Evolutionary conservation across 2,888 invertebrate species (phyloP).

Genomic region (Watsonalla cultraria): DNA sequence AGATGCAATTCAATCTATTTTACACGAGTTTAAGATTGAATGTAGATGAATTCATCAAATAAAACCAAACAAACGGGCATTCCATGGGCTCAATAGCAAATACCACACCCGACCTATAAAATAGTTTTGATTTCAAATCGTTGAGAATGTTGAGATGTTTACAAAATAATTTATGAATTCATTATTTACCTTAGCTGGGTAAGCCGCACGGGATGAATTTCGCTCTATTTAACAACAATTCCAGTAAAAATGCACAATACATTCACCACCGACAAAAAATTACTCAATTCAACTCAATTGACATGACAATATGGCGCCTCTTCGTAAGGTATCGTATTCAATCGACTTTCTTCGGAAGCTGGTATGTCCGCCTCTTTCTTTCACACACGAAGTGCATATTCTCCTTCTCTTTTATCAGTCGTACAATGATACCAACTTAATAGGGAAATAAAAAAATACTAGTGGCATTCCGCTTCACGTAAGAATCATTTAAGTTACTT

Average conservation of each 20-base stretch:
- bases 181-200: conserved; percentile 44
- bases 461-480: conserved; percentile 21
- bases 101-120: conserved; percentile 56
- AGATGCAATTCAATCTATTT: conserved; percentile 31
- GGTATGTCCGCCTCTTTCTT: conserved; percentile 18
- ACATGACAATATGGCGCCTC: conserved; percentile 71
- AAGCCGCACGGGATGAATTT: conserved; percentile 35
- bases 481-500: background rate
- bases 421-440: conserved; percentile 22
- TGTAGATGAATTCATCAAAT: conserved; percentile 29
- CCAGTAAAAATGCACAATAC: conserved; percentile 39
- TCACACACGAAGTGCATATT: conserved; percentile 4
- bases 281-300: conserved; percentile 26
- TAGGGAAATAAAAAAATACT: conserved; percentile 3
- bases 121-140: conserved; percentile 22
- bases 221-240: conserved; percentile 35
- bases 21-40: background rate
- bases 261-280: conserved; percentile 55
- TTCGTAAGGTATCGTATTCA: conserved; percentile 35
- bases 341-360: conserved; percentile 30
- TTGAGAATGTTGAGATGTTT: background rate
- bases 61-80: conserved; percentile 67
- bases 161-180: conserved; percentile 4
- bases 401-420: conserved; percentile 24
- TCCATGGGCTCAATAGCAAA: conserved; percentile 68